Base-by-base conservation (phyloP, 2,888 invertebrate species). In the Protodeltote pygarga region DNA sequence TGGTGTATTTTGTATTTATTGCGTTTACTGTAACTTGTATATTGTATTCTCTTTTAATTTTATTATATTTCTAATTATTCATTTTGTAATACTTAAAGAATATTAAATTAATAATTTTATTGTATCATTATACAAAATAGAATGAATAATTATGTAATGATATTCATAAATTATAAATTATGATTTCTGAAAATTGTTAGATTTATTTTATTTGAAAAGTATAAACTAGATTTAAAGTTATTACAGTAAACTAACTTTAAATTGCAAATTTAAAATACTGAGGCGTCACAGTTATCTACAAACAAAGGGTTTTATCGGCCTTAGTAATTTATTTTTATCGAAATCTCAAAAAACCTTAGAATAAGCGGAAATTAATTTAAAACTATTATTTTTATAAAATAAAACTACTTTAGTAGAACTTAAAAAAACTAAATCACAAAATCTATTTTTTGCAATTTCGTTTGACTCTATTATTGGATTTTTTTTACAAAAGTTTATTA, bases 241-340 rank as follows among this genome's bases (percentile, higher is more conserved):
- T n/a, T n/a, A n/a, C n/a, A n/a, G n/a, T n/a, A n/a, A n/a, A n/a
- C n/a, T n/a, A n/a, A 29, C 38, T 46, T 38, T 13, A 31, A 48
- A 13, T 5, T 44, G 45, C 32, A 45, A 60, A 38, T 39, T 16
- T 51, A 68, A 70, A 73, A 75, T 75, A 75, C 68, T 73, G 66
- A 60, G 59, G 58, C 37, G 21, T 39, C 44, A 45, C n/a, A 45
- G 34, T 44, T 53, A 59, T 45, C 85, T 86, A 88, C 71, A 66
- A 74, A 70, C 65, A 62, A 71, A 73, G 88, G 89, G 87, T 85
- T 64, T 70, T 79, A 55, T 72, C 86, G 89, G 87, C 87, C 88
- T 81, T 64, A 45, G 62, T 49, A 62, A 69, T 44, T 57, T 59
- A 63, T 50, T 49, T 16, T 57, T 68, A 66, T 51, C 29, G 38